Base-by-base conservation (phyloP, 64 coral and sea anemone species). In the Astreopora myriophthalma region DNA sequence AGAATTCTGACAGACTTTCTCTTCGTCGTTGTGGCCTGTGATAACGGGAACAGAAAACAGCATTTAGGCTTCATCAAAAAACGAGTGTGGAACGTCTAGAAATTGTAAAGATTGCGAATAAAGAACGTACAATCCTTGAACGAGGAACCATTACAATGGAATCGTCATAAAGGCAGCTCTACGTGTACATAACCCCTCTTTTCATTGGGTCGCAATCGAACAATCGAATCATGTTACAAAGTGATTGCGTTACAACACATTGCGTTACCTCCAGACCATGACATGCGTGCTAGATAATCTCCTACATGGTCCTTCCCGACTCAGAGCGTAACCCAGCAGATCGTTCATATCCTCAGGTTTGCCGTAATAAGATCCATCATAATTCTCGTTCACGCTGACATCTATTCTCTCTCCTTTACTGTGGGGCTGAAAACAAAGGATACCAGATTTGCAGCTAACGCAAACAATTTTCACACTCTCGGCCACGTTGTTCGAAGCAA, bases 391-490 rank as follows among this genome's bases (percentile, higher is more conserved):
- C 6, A 99, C 91, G 84, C 97, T 96, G 0, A 99, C 97, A 82
- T 99, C 97, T 86, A 99, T 99, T 55, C 94, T 88, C 63, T 94
- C 97, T 51, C 97, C 97, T 70, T 99, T 99, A 61, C 87, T 99
- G 91, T 99, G 97, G 35, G 97, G 97, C 97, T 98, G 48, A 51
- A 90, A 92, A 52, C 12, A 34, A 23, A 80, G 64, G 37, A 71
- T 64, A 46, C n/a, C 46, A 24, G 6, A 63, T 2, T 16, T 16
- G n/a, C n/a, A n/a, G n/a, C 13, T 22, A 55, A 55, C 51, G 51
- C 51, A 55, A 16, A 55, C 51, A n/a, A n/a, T n/a, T n/a, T n/a
- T n/a, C n/a, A n/a, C n/a, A n/a, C n/a, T n/a, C n/a, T n/a, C n/a
- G n/a, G n/a, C n/a, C n/a, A n/a, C n/a, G n/a, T n/a, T 44, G 6